Base-by-base conservation (phyloP, 2,797 vertebrate genomes). In the Siniperca scherzeri region DNA sequence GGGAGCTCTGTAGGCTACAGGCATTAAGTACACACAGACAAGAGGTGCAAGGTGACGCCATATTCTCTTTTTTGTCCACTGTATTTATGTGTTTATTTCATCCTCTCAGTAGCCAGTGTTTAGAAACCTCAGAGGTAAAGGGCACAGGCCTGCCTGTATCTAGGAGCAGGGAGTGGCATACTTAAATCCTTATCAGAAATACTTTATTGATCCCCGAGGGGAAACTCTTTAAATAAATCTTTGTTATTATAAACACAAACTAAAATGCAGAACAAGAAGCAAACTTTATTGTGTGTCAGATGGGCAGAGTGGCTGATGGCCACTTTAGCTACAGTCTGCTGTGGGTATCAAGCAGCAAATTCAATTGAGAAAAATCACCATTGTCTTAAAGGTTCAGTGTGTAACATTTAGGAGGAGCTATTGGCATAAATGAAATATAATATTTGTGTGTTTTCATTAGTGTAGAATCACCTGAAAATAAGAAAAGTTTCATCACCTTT, bases 21-120 rank as follows among this genome's bases (percentile, higher is more conserved):
- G 17, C 82, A 38, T 64, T 70, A 72, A 62, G 52, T 81, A 67
- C 71, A 86, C 80, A 77, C 59, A 48, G 62, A 82, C 70, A 21
- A 85, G 72, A 83, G 70, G 53, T 64, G 56, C 78, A 80, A 74
- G 48, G 65, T 79, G 65, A 84, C 12, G 22, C 40, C 55, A 38
- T 83, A 74, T 78, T 78, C n/a, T 74, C 4, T 30, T 48, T 44
- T 71, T 57, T 42, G 17, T 38, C 5, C 11, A 21, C 74, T 83
- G 38, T 81, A 50, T 71, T 79, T 73, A 52, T 78, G 66, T 81
- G 42, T 85, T 71, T 19, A 40, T 61, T 55, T 86, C 44, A 60
- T 68, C 64, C 53, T 57, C 38, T 65, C 12, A 56, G 61, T 44
- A 44, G 46, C 56, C 38, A 11, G 40, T 57, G 70, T 78, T 79